These are phyloP conservation scores for Rissa tridactyla DNA, from an alignment of 2,113 vertebrate species.

Conservation along the genomic window DNA sequence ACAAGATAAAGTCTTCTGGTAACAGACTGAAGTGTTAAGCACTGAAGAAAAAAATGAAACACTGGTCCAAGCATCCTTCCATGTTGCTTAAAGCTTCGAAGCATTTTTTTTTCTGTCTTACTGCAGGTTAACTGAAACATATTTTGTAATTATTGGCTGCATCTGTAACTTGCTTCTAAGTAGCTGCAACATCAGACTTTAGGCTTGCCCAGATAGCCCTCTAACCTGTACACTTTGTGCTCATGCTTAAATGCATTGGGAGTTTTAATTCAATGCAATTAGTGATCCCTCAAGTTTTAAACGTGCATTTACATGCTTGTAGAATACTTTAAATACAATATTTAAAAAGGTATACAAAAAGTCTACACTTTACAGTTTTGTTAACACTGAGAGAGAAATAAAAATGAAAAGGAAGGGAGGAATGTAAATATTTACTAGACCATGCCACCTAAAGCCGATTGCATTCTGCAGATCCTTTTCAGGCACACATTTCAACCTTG, in stretches of 20 bases:
- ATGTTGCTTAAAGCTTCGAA: background rate
- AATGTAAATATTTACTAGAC: background rate
- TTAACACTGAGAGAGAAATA: background rate
- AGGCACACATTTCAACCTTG: background rate
- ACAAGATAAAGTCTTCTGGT: background rate
- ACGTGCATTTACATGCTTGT: background rate
- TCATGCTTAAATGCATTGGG: background rate
- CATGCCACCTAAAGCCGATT: background rate
- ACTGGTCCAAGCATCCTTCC: background rate
- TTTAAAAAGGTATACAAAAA: background rate
- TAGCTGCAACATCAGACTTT: background rate
- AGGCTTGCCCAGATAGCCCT: background rate
- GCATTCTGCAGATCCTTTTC: background rate
- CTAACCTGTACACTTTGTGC: fast-evolving
- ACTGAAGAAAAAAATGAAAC: background rate
- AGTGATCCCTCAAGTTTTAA: background rate
- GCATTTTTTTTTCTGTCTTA: background rate
- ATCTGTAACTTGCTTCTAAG: background rate
- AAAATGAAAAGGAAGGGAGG: background rate
- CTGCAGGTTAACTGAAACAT: background rate
- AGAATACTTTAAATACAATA: background rate
- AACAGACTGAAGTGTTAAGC: background rate
- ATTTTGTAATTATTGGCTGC: background rate
- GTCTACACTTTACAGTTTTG: background rate
- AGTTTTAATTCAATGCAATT: background rate